Base-by-base conservation (phyloP, 2,888 invertebrate genomes). In the Mamestra brassicae region DNA sequence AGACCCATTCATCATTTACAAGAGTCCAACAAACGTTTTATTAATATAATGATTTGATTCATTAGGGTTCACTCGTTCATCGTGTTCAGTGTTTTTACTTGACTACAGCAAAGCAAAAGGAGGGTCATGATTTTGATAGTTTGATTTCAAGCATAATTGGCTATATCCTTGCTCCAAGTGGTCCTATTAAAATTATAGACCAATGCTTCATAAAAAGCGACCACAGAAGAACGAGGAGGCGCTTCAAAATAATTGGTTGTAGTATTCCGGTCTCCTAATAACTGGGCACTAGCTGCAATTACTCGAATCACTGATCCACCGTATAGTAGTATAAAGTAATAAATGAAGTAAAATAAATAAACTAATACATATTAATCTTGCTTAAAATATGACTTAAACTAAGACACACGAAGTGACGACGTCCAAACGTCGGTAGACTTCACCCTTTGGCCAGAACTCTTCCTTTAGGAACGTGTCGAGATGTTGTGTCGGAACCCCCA, bases 241-340 rank as follows among this genome's bases (percentile, higher is more conserved):
- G 47, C 26, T 74, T 65, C 38, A 38, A 38, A 26, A 47, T 66
- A 77, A 74, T 77, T 74, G 67, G 17, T 69, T 8, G 36, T 36
- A n/a, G 36, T 17, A 34, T 58, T 67, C n/a, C 17, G 6, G 34
- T 15, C 47, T 34, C 26, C 10, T 63, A 17, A 8, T 13, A n/a
- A 10, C 3, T 3, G 2, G 13, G 2, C 36, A 15, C 15, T 55
- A 57, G 3, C 34, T 45, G 45, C 45, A 45, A 45, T 45, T 11
- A 45, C 11, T 45, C 45, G 11, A 11, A 11, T 45, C 11, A 45
- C 45, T 45, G 10, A 10, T 10, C 11, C 58, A 34, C 26, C 26
- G 0, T 26, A 26, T 26, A 26, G 26, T 26, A 26, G 26, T 26
- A 26, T 26, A 26, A 26, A 26, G 26, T 26, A 26, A 26, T n/a